Base-by-base conservation (phyloP, 2,888 invertebrate genomes). In the Orthosia incerta region DNA sequence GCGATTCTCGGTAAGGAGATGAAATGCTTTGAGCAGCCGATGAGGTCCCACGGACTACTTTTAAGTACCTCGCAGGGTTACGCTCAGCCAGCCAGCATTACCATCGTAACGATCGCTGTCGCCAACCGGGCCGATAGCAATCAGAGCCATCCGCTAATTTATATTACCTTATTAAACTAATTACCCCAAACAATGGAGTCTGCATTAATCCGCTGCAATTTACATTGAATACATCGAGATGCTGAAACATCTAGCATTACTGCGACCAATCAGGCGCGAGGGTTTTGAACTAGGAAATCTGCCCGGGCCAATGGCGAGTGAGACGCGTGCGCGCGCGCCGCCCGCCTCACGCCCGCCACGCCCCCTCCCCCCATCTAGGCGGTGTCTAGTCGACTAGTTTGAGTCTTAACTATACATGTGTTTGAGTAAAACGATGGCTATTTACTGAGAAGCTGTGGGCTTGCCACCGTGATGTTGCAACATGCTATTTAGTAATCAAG, bases 251-350 rank as follows among this genome's bases (percentile, higher is more conserved):
- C 79, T 86, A 86, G 83, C 51, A 62, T 68, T 65, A 80, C 57
- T 48, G 53, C 59, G 50, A 48, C 86, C 86, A 86, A 86, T 85
- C 62, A 75, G 26, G 13, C 55, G 31, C 66, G 31, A 59, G 76
- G 39, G 23, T 76, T 79, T 70, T 62, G 75, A 81, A 74, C 87
- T 86, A 87, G 84, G 72, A 82, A 76, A 39, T 63, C 31, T 63
- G 79, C 59, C 76, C 70, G 73, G 59, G 75, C 89, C 85, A 90
- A 90, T 88, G 66, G 87, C 82, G 60, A 51, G 23, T 15, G 70
- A 20, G 79, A 53, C 5, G 69, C 45, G 70, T 88, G 91, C 91
- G 92, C 91, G 68, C 83, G 92, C 93, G 91, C 92, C 90, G 91
- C 91, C 92, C 90, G 91, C 91, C 91, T 75, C 83, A 61, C 76